Evolutionary conservation across 2,797 vertebrate genomes (phyloP), one percentile per base, ranked within the genome.

Genomic region (Hemitrygon akajei): DNA sequence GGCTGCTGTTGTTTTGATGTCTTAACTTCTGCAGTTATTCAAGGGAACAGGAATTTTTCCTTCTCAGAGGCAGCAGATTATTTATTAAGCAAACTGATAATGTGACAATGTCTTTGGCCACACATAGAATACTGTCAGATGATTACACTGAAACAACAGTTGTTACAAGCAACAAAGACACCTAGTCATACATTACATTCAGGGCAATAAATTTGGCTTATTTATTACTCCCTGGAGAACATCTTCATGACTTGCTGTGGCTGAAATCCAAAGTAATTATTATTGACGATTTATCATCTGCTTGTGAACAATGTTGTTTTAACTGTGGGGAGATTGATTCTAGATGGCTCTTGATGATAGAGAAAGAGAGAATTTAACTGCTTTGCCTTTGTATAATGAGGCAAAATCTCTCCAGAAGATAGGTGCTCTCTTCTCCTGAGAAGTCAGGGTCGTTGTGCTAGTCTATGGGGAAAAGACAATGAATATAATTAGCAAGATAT

Each of bases 101-200:
- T 73, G 86, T 34, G 66, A 69, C 60, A 89, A 66, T 93, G 71
- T 76, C 91, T 56, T 37, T 56, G 91, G 73, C 71, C 56, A 14
- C 27, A 92, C 91, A 27, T 18, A 20, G 63, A n/a, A 75, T 40
- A 40, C 71, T 75, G 60, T 89, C 86, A 89, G 34, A n/a, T 89
- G 60, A 73, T 93, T 56, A 56, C 91, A 93, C 56, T 47, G n/a
- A 93, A 93, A 75, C 91, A 76, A 93, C 89, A 92, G 69, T 69
- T 92, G 89, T 30, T 73, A 92, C 34, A 47, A 56, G 40, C 91
- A 58, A 56, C 27, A n/a, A 75, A 56, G 27, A 56, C 91, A 93
- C 56, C 91, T 93, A 71, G 4, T 73, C 91, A 16, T 40, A 56
- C 40, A 75, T 93, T 93, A 93, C 20, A 47, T 71, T 30, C 37